Conservation (phyloP, 1,140 invertebrate genomes). For the Brevipalpus yothersi region DNA sequence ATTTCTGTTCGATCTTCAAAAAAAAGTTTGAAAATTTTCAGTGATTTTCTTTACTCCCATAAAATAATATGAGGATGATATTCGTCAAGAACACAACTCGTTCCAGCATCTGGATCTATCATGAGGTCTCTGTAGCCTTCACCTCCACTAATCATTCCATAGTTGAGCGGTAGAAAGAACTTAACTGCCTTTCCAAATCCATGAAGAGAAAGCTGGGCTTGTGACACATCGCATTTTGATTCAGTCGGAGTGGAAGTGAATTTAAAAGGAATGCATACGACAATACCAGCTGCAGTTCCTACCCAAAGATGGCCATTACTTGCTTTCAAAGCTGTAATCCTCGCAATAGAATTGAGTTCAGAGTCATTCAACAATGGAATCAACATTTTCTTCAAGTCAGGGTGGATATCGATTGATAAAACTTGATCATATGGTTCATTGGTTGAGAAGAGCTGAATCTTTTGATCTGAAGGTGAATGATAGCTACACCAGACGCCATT, state of each 20-base stretch:
- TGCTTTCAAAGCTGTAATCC: too few relatives aligned
- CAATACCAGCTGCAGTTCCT: too few relatives aligned
- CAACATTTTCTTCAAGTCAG: constrained; percentile 95
- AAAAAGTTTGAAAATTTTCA: too few relatives aligned
- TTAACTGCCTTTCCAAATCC: constrained; percentile 91
- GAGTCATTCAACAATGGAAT: too few relatives aligned
- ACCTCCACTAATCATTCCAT: constrained; percentile 33
- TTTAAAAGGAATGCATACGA: too few relatives aligned
- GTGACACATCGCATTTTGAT: constrained; percentile 14
- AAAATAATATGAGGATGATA: constrained; percentile 70
- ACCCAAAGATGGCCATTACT: too few relatives aligned
- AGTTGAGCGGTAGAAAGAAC: too few relatives aligned
- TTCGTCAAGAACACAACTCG: constrained; percentile 29
- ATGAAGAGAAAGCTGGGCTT: constrained; percentile 76
- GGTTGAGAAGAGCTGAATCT: constrained; percentile 78
- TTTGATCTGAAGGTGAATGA: constrained; percentile 78
- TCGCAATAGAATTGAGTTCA: too few relatives aligned
- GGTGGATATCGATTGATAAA: constrained; percentile 90
- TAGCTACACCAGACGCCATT: constrained; percentile 93
- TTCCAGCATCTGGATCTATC: constrained; percentile 27
- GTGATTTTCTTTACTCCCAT: too few relatives aligned
- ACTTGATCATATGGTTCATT: constrained; percentile 75
- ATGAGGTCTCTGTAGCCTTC: constrained; percentile 98
- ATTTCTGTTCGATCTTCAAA: too few relatives aligned
- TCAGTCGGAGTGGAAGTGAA: too few relatives aligned